Percentiles rank a stretch among this genome's conserved stretches.
phyloP scores from a whole-genome alignment of 2,113 vertebrate species.

The Strix aluco region DNA sequence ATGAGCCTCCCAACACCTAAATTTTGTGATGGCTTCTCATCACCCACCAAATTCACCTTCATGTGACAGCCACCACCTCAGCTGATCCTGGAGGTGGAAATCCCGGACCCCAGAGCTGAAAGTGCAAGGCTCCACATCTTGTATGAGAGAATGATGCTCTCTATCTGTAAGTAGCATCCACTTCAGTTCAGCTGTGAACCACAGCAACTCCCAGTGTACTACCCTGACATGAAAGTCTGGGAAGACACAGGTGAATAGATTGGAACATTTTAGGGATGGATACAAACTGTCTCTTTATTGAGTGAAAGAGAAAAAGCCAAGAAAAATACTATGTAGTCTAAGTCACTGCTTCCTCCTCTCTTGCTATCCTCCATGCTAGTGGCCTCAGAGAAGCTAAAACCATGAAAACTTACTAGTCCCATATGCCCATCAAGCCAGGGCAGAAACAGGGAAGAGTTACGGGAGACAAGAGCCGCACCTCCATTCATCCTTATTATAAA shows the following conservation, averaged over 20 bases:
- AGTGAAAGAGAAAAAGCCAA: not conserved
- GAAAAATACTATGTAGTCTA: not conserved
- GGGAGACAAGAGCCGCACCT: not conserved
- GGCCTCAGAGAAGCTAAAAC: not conserved
- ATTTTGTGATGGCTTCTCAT: not conserved
- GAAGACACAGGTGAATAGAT: not conserved
- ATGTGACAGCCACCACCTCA: not conserved
- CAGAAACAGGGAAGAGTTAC: not conserved
- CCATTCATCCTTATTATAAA: not conserved
- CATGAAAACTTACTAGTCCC: not conserved
- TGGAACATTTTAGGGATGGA: not conserved
- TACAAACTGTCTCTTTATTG: not conserved
- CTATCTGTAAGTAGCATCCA: not conserved
- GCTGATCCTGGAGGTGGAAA: not conserved
- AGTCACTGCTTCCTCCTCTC: not conserved
- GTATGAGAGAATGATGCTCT: not conserved
- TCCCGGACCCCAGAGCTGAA: not conserved
- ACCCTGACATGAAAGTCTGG: not conserved
- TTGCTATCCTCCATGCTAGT: not conserved
- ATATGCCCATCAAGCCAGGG: not conserved
- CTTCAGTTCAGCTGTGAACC: not conserved
- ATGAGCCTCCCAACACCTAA: not conserved
- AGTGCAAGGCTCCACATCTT: rapidly evolving
- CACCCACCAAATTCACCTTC: not conserved
- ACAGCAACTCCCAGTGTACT: not conserved